phyloP scores from a whole-genome alignment of 2,113 vertebrate species.

The Otis tarda region DNA sequence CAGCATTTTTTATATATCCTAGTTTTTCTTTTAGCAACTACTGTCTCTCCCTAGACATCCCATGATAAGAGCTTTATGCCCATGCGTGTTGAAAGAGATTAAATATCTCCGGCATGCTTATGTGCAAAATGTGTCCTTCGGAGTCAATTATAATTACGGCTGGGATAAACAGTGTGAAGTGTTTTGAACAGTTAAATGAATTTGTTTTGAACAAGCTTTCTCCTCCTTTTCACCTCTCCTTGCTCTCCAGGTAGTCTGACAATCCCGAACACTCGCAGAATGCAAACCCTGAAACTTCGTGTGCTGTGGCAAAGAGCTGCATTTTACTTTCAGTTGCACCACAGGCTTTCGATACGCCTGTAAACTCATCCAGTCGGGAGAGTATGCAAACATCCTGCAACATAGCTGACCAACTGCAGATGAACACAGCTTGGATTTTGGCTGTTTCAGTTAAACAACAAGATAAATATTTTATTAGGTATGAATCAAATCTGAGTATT shows the following conservation, averaged over 20 bases:
- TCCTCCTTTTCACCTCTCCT: background rate
- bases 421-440: background rate
- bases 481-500: background rate
- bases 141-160: background rate
- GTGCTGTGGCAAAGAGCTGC: background rate
- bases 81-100: background rate
- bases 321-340: background rate
- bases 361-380: background rate
- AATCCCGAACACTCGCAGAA: background rate
- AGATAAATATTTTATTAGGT: background rate
- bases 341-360: background rate
- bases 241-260: background rate
- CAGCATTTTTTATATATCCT: background rate
- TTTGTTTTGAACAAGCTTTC: background rate
- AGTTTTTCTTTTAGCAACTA: background rate
- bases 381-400: background rate
- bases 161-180: background rate
- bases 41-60: background rate
- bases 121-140: background rate
- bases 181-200: constrained; percentile 1
- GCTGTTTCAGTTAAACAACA: background rate
- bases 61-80: background rate
- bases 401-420: background rate
- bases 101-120: background rate
- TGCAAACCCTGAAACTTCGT: background rate